These are phyloP conservation scores for Morus bassanus DNA, from an alignment of 2,797 vertebrate species.

Conservation along the genomic window DNA sequence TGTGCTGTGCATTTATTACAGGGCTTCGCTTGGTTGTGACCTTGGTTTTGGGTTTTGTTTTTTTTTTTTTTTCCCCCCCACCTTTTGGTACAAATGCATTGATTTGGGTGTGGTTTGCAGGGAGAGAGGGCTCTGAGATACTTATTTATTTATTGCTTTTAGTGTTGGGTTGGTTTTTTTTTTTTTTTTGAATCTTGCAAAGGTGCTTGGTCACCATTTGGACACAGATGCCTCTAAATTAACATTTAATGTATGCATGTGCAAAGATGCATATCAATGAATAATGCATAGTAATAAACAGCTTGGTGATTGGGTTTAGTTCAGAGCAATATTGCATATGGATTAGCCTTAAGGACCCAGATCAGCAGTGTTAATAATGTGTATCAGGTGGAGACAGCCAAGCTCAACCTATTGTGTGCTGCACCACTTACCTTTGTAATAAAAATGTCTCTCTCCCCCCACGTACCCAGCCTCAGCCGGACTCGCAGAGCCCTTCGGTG, in stretches of 20 bases:
- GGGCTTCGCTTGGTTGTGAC: neutral
- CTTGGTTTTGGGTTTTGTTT: neutral
- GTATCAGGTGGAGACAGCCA: neutral
- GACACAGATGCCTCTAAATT: constrained; percentile 47
- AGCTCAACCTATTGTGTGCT: neutral
- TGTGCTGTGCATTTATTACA: neutral
- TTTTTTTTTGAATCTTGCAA: neutral
- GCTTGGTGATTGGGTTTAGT: neutral
- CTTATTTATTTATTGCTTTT: neutral
- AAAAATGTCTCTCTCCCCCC: neutral
- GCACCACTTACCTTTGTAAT: neutral
- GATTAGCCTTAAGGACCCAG: neutral
- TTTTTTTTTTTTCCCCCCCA: neutral
- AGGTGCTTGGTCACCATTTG: neutral
- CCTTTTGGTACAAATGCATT: neutral
- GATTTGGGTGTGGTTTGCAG: neutral
- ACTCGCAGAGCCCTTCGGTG: neutral
- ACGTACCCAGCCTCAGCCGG: fast-evolving
- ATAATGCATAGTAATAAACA: constrained; percentile 50
- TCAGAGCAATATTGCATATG: neutral
- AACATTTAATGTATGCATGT: constrained; percentile 41
- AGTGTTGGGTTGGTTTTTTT: neutral
- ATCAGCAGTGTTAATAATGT: neutral
- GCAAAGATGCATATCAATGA: constrained; percentile 34
- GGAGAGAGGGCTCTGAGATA: neutral